Base-by-base conservation (phyloP, 1,140 invertebrate species). In the Eupristina koningsbergeri region DNA sequence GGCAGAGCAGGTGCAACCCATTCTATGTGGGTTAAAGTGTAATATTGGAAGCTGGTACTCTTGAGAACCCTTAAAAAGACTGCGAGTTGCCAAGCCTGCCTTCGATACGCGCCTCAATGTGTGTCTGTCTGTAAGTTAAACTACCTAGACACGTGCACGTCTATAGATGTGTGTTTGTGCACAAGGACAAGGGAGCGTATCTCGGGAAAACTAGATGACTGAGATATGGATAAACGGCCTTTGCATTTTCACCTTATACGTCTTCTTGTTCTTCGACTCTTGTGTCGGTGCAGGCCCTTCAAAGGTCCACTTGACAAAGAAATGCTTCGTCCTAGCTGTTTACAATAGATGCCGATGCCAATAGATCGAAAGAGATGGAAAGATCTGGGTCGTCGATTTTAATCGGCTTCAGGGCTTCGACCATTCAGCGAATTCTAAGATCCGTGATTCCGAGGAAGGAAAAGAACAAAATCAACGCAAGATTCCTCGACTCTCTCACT, bases 371-470 rank as follows among this genome's bases (percentile, higher is more conserved):
- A 81, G 73, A 80, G 83, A 78, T 15, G 39, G 17, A 63, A 84
- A 91, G 90, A 92, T 92, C 90, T 92, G 86, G 92, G 91, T 91
- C 92, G 90, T 87, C 85, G 91, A 92, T 92, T 91, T 89, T 89
- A 90, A 92, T 91, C 89, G 86, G 85, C 87, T 89, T 88, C 86
- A 87, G 87, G 86, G 86, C 73, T 80, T 83, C 87, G 87, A 87
- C 87, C 85, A 86, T 89, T 89, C 88, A 88, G 88, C 88, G 85
- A 87, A 87, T 87, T 87, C 83, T 86, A 45, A 81, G 83, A 87
- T 85, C 77, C 85, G 81, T 81, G 84, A 13, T 69, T 47, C 3
- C 22, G n/a, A 26, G 64, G 29, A 69, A 73, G 47, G 53, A 39
- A 63, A 64, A 81, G 69, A 29, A 19, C 50, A 17, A 53, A 53